These are phyloP conservation scores for Sturnus vulgaris DNA, from an alignment of 2,113 vertebrate genomes.

Conservation along the genomic window DNA sequence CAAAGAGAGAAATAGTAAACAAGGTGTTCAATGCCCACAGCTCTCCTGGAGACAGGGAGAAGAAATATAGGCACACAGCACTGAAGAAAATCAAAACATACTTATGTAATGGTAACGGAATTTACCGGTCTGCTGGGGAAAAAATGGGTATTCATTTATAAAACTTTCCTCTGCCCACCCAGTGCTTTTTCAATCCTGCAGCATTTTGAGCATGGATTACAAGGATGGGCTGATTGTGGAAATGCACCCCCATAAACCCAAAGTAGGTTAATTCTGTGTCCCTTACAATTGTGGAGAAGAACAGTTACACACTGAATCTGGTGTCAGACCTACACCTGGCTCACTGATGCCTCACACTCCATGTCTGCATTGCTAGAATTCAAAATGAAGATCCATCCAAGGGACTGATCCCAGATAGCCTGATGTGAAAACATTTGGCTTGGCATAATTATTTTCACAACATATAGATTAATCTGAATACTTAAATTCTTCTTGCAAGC, in stretches of 20 bases:
- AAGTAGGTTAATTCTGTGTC: background rate
- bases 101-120: background rate
- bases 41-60: background rate
- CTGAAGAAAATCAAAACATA: background rate
- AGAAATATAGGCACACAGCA: background rate
- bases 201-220: background rate
- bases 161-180: background rate
- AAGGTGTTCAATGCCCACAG: background rate
- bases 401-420: background rate
- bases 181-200: background rate
- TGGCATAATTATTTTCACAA: constrained; percentile 16
- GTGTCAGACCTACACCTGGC: background rate
- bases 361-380: background rate
- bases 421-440: background rate
- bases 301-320: background rate
- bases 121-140: background rate
- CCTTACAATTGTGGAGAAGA: background rate
- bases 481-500: background rate
- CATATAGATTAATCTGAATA: constrained; percentile 7
- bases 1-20: background rate
- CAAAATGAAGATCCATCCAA: background rate
- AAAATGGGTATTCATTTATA: background rate
- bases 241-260: background rate
- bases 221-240: background rate
- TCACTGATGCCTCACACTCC: background rate